A percentile compares a stretch with the other conserved stretches of the same genome.
These are phyloP conservation scores for Telmatherina bonti DNA, from an alignment of 2,797 vertebrate genomes.

Conservation along the genomic window DNA sequence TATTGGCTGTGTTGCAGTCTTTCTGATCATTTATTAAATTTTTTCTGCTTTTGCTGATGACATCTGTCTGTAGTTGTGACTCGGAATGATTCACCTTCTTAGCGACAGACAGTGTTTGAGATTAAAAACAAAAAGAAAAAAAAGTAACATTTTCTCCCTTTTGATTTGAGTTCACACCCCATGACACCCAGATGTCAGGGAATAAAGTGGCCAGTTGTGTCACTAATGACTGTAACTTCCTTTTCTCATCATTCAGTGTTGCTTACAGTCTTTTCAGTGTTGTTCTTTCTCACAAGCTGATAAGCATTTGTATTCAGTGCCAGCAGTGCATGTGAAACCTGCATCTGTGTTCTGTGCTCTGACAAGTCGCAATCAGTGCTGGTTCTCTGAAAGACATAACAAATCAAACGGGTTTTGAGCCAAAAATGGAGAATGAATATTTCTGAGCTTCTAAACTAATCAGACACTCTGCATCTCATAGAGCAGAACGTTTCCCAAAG, in stretches of 20 bases:
- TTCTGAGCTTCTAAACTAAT: slow-evolving; percentile 78
- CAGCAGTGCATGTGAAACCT: slow-evolving; percentile 37
- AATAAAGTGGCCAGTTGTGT: slow-evolving; percentile 68
- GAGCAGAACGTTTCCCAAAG: slow-evolving; percentile 43
- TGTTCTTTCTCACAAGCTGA: slow-evolving; percentile 56
- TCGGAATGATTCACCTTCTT: neutral
- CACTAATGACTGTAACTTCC: slow-evolving; percentile 60
- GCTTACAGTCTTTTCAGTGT: slow-evolving; percentile 20
- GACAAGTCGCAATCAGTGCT: slow-evolving; percentile 37
- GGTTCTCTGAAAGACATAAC: slow-evolving; percentile 69
- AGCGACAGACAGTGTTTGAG: neutral
- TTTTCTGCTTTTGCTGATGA: neutral
- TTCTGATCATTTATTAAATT: slow-evolving; percentile 35
- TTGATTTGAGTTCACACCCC: slow-evolving; percentile 32
- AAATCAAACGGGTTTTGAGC: slow-evolving; percentile 77
- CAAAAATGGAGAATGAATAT: slow-evolving; percentile 81
- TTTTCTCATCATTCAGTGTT: slow-evolving; percentile 59
- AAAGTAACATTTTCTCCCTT: slow-evolving; percentile 3
- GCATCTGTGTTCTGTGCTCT: slow-evolving; percentile 41
- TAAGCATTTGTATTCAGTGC: slow-evolving; percentile 11
- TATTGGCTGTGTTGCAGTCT: slow-evolving; percentile 31
- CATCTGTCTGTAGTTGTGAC: neutral
- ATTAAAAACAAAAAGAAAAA: neutral
- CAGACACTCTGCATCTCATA: slow-evolving; percentile 34
- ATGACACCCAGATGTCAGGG: slow-evolving; percentile 49